phyloP scores from a whole-genome alignment of 1,140 invertebrate genomes.

The Drosophila oshimai region DNA sequence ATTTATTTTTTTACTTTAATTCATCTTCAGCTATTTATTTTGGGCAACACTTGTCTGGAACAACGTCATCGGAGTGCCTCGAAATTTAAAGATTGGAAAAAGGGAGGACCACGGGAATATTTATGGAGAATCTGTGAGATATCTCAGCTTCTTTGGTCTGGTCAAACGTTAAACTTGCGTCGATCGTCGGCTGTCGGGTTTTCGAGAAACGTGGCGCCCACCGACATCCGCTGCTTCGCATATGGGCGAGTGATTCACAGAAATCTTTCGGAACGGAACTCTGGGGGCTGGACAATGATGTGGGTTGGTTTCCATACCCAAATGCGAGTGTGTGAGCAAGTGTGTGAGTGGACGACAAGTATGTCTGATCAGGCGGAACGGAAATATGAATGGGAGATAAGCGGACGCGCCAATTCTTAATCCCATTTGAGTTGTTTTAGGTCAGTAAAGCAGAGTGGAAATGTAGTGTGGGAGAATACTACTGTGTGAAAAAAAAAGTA shows the following conservation, averaged over 20 bases:
- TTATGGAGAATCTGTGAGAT: conserved; percentile 12
- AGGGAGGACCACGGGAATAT: background rate
- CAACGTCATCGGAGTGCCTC: conserved; percentile 16
- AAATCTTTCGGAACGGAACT: conserved; percentile 19
- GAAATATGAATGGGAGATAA: conserved; percentile 31
- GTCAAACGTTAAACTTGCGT: conserved; percentile 56
- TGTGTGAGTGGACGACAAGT: conserved; percentile 5
- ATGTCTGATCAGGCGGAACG: conserved; percentile 30
- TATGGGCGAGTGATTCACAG: conserved; percentile 42
- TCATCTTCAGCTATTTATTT: background rate
- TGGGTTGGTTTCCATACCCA: conserved; percentile 5
- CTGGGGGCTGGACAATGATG: conserved; percentile 31
- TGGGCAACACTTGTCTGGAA: conserved; percentile 16
- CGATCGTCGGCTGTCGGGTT: conserved; percentile 48
- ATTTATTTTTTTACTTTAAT: background rate
- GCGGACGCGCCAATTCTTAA: conserved; percentile 37
- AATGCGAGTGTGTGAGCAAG: background rate
- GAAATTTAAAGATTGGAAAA: background rate
- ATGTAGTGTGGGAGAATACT: conserved; percentile 15
- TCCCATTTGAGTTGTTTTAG: conserved; percentile 61
- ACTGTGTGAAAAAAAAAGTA: background rate
- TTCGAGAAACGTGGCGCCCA: conserved; percentile 55
- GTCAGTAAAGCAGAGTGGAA: conserved; percentile 54
- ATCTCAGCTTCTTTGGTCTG: conserved; percentile 25
- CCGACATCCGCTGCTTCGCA: conserved; percentile 59